Evolutionary conservation across 2,888 invertebrate species (phyloP).

Genomic region (Acronicta leporina): DNA sequence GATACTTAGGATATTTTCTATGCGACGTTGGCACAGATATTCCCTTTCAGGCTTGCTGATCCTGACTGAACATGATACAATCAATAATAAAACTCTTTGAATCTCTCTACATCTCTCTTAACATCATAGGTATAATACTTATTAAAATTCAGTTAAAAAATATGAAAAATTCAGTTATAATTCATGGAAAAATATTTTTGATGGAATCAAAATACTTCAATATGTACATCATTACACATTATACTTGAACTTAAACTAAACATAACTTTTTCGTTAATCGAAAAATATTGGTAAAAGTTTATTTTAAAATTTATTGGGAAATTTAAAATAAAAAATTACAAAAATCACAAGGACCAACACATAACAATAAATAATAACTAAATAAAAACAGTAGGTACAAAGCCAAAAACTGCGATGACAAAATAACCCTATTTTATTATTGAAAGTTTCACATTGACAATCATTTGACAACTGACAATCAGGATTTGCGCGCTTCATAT

Average conservation of each 20-base stretch:
- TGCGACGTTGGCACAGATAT: slow-evolving; percentile 70
- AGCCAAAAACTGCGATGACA: slow-evolving; percentile 3
- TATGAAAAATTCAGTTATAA: too few species aligned
- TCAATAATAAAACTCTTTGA: not conserved
- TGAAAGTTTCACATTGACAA: slow-evolving; percentile 31
- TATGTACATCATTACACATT: too few species aligned
- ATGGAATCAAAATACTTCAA: too few species aligned
- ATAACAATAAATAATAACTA: slow-evolving; percentile 1
- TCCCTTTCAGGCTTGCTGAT: slow-evolving; percentile 34
- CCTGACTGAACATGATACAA: slow-evolving; percentile 13
- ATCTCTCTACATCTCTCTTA: too few species aligned
- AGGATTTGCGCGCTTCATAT: slow-evolving; percentile 25
- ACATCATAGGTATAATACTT: not conserved
- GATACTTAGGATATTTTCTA: slow-evolving; percentile 74
- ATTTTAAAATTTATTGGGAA: too few species aligned
- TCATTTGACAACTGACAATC: slow-evolving; percentile 35
- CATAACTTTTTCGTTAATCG: too few species aligned
- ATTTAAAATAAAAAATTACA: too few species aligned
- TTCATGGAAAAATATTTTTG: too few species aligned
- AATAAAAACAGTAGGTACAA: slow-evolving; percentile 5
- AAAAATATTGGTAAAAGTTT: too few species aligned
- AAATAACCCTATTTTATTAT: slow-evolving; percentile 15
- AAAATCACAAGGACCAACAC: not conserved
- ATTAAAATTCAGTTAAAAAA: too few species aligned
- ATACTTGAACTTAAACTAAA: too few species aligned